Conservation (phyloP, 2,888 invertebrate genomes). For the Rutpela maculata region DNA sequence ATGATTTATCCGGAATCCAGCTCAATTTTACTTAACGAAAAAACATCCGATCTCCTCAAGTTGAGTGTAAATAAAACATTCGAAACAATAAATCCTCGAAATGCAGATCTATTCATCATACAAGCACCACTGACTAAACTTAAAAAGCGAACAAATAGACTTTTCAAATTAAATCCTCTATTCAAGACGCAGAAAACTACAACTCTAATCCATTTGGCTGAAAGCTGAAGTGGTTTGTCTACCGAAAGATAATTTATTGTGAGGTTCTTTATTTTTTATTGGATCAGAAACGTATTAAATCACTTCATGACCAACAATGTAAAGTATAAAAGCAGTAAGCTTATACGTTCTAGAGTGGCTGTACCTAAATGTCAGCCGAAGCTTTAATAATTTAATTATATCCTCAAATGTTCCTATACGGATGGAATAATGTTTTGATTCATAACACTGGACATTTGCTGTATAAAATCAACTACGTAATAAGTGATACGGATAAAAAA, state of each 20-base stretch:
- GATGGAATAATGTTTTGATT: too few relatives aligned
- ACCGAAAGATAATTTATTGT: conserved; percentile 44
- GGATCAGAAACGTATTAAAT: conserved; percentile 4
- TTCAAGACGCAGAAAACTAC: conserved; percentile 52
- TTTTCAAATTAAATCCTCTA: conserved; percentile 53
- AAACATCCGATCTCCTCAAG: conserved; percentile 47
- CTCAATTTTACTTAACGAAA: conserved; percentile 41
- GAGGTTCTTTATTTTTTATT: conserved; percentile 37
- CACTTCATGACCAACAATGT: too few relatives aligned
- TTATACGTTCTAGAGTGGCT: background rate
- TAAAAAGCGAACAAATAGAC: conserved; percentile 53
- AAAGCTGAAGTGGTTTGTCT: conserved; percentile 46
- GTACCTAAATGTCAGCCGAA: background rate
- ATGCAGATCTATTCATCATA: conserved; percentile 58
- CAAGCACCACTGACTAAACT: conserved; percentile 51
- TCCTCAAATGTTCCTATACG: background rate
- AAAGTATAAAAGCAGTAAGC: background rate
- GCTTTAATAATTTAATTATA: background rate
- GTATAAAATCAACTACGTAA: too few relatives aligned
- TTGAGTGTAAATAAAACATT: conserved; percentile 53
- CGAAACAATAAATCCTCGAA: conserved; percentile 53
- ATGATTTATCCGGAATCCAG: conserved; percentile 47
- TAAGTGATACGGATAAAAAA: too few relatives aligned
- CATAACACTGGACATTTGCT: too few relatives aligned
- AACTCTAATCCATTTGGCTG: conserved; percentile 52